phyloP scores from a whole-genome alignment of 2,113 vertebrate species.

The Burhinus oedicnemus region DNA sequence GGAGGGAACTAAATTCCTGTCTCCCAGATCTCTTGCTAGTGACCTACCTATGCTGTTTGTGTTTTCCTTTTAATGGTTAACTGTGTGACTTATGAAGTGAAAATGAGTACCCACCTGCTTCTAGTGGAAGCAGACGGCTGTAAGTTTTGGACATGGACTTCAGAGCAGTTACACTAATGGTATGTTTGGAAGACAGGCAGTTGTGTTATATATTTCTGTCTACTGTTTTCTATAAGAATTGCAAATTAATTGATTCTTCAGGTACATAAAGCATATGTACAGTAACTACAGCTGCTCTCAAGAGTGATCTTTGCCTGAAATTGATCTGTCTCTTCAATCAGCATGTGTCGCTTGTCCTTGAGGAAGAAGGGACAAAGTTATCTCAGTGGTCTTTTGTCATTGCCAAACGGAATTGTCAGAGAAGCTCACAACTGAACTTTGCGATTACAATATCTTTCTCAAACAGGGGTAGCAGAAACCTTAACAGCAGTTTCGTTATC shows the following conservation, averaged over 20 bases:
- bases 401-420: not conserved
- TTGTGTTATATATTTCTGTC: not conserved
- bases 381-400: not conserved
- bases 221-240: not conserved
- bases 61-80: not conserved
- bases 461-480: not conserved
- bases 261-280: not conserved
- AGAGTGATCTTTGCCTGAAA: not conserved
- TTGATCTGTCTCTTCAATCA: not conserved
- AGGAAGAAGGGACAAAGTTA: not conserved
- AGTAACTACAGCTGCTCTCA: not conserved
- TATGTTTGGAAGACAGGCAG: not conserved
- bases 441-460: not conserved
- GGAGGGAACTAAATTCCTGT: not conserved
- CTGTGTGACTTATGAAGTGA: not conserved
- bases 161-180: not conserved
- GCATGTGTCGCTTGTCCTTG: not conserved
- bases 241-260: not conserved
- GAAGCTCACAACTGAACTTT: not conserved
- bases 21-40: not conserved
- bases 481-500: not conserved
- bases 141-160: not conserved
- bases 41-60: not conserved
- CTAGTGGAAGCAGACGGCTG: not conserved
- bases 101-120: not conserved